Percentiles rank a stretch among this genome's conserved stretches.
phyloP scores from a whole-genome alignment of 2,888 invertebrate species.

The Cartodere bifasciata region DNA sequence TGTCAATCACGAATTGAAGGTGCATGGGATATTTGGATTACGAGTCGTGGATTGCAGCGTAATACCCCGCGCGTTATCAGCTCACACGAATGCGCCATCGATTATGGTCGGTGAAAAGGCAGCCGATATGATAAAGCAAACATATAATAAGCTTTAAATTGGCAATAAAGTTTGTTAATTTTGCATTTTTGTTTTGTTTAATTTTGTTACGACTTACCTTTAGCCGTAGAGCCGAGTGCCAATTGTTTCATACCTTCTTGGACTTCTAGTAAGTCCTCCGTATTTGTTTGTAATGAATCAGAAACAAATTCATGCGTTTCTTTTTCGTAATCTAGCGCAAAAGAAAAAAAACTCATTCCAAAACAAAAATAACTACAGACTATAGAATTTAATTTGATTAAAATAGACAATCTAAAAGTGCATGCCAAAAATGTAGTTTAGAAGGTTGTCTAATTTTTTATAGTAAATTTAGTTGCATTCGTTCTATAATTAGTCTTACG shows the following conservation, averaged over 20 bases:
- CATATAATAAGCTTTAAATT: not conserved
- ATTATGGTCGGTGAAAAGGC: conserved; percentile 43
- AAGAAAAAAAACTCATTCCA: conserved; percentile 22
- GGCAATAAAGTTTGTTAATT: not conserved
- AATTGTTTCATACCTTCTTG: conserved; percentile 65
- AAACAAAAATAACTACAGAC: too few relatives aligned
- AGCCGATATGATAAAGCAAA: not conserved
- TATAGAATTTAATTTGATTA: too few relatives aligned
- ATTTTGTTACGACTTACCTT: conserved; percentile 42
- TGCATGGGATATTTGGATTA: conserved; percentile 37
- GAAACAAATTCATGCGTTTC: conserved; percentile 61
- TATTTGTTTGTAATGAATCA: conserved; percentile 55
- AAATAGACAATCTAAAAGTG: too few relatives aligned
- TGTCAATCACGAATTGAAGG: conserved; percentile 38
- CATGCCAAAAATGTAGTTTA: too few relatives aligned
- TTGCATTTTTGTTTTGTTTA: not conserved
- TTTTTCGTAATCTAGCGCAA: conserved; percentile 24
- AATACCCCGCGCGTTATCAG: conserved; percentile 37
- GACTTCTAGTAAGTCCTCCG: conserved; percentile 56
- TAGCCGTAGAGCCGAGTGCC: conserved; percentile 39
- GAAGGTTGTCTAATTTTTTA: too few relatives aligned
- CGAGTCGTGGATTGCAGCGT: conserved; percentile 41
- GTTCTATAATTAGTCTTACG: too few relatives aligned
- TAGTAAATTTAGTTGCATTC: too few relatives aligned
- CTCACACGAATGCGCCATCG: conserved; percentile 38